These are phyloP conservation scores for Axis porcinus DNA, from an alignment of 2,113 vertebrate genomes.

Conservation along the genomic window DNA sequence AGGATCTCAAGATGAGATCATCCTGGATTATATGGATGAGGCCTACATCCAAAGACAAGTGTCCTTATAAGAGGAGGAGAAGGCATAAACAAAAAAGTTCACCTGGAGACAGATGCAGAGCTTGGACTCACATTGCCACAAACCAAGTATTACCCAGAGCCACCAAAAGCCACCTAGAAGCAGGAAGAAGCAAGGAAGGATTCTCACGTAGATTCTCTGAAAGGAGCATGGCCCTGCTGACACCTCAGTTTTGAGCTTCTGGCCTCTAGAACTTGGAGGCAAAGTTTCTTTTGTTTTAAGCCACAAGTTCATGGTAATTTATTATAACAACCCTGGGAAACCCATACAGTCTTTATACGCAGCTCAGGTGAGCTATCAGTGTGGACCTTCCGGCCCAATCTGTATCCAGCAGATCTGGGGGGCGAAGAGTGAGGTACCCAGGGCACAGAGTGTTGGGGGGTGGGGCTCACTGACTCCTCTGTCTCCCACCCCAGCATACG, in stretches of 20 bases:
- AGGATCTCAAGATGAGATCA: background rate
- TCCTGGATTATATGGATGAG: background rate
- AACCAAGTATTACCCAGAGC: background rate
- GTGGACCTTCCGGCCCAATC: background rate
- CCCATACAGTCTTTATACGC: background rate
- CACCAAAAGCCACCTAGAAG: background rate
- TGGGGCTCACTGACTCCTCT: background rate
- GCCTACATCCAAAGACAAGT: background rate
- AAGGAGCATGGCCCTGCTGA: background rate
- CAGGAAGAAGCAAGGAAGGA: background rate
- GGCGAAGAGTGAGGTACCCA: too few relatives aligned
- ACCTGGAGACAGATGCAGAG: background rate
- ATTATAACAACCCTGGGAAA: background rate
- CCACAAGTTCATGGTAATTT: background rate
- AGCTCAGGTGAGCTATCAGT: background rate
- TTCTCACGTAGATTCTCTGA: background rate
- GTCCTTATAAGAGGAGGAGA: background rate
- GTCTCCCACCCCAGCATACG: background rate
- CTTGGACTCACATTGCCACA: background rate
- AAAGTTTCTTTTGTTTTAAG: background rate
- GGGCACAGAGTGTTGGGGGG: background rate
- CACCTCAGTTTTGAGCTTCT: background rate
- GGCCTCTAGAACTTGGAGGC: background rate
- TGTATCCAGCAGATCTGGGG: accelerated
- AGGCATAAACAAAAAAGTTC: background rate